Base-by-base conservation (phyloP, 2,888 invertebrate genomes). In the Fragum sueziense region DNA sequence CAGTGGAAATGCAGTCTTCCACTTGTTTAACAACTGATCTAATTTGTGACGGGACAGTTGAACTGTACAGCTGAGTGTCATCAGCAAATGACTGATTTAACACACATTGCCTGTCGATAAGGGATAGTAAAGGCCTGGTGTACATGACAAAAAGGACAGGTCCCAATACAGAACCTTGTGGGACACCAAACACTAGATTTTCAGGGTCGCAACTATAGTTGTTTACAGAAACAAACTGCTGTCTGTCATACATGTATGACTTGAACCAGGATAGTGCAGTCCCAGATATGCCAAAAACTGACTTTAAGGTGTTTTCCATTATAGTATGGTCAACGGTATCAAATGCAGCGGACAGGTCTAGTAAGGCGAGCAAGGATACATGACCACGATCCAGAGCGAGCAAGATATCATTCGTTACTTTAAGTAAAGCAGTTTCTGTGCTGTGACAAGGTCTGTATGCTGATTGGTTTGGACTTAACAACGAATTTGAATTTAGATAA, bases 271-370 rank as follows among this genome's bases (percentile, higher is more conserved):
- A 57, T 3, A 57, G 57, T 27, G 57, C 57, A 57, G 9, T 25
- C 25, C 57, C 57, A 20, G 57, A 57, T 57, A 57, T 47, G 17
- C 47, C 47, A 47, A 47, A 47, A 47, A 20, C 3, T 14, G 47
- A 47, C n/a, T 47, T 14, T n/a, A 47, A 14, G 17, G 47, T 47
- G 17, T 14, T 2, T 47, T 14, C 47, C 47, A 47, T 47, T 9
- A 47, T 47, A 14, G 47, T 20, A 47, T 47, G 47, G n/a, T 47
- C 47, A 20, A 47, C 47, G n/a, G 47, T 57, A 22, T 25, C 57
- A 22, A 57, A 57, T 57, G 57, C 27, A 27, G 57, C 27, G 25
- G 57, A 57, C 57, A 57, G n/a, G 57, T 57, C 57, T 11, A 57
- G 57, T 22, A 27, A 14, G 25, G 57, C 57, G 25, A n/a, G n/a